Evolutionary conservation across 2,113 vertebrate species (phyloP), one percentile per base, ranked within the genome.

Genomic region (Nannobrachium achirus): DNA sequence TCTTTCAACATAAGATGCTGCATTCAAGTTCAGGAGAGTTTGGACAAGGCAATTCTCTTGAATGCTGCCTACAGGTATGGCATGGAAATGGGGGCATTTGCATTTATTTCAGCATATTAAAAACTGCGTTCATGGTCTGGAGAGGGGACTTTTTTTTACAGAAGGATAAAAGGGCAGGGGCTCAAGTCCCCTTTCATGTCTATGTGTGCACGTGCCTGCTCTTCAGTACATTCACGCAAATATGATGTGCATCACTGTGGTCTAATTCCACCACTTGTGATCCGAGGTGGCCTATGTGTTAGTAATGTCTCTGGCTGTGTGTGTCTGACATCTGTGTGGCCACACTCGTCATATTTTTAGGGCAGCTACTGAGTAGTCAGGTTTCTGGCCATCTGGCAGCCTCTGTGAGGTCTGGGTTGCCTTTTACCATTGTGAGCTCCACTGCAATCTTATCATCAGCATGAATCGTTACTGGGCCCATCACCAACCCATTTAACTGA

Each of bases 381-480:
- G 38, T 14, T 33, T 15, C 40, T 14, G 10, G 39, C 20, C 25
- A 1, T 45, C 20, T 41, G 33, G 50, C 6, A 82, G 71, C 57
- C 89, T 94, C 44, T 93, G 90, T 0, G 89, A 93, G 16, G 80
- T 79, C 2, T 89, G 93, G 62, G 61, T 66, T 15, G 50, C 59
- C 40, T 64, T n/a, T 20, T 15, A 42, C 41, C 13, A 49, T 39
- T 63, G 6, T 33, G 25, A 33, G 71, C 14, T 67, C 51, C 25
- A 70, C 45, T 5, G 16, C 46, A 76, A 60, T 51, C 0, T 10
- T n/a, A 59, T 45, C 41, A 92, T 94, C 88, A 91, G 92, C 0
- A 85, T 93, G 74, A 92, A 94, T 76, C 89, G 92, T 3, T 91
- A 86, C 65, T 86, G 83, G 90, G 88, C 82, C 25, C 38, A 84